Evolutionary conservation across 2,113 vertebrate genomes (phyloP).

Genomic region (Mola mola): DNA sequence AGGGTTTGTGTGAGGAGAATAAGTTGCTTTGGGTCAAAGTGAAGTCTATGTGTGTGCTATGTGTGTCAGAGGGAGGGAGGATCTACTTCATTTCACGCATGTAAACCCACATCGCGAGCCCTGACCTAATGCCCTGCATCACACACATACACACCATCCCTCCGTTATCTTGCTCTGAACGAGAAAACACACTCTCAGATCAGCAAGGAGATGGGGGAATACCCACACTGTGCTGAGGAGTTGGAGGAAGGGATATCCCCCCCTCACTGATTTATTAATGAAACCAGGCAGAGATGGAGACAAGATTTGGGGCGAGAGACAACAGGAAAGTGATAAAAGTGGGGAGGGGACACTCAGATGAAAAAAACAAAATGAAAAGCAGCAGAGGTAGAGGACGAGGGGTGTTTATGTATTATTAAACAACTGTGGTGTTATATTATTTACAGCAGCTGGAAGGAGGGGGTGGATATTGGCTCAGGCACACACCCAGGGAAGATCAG

Average conservation of each 20-base stretch:
- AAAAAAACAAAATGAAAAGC: constrained; percentile 37
- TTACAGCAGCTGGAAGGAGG: constrained; percentile 57
- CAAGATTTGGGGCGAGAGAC: constrained; percentile 1
- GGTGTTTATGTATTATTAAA: constrained; percentile 62
- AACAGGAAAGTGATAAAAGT: background rate
- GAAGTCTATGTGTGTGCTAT: constrained; percentile 2
- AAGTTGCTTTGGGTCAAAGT: constrained; percentile 25
- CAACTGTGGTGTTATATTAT: constrained; percentile 59
- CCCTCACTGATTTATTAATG: constrained; percentile 59
- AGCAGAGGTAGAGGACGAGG: constrained; percentile 8
- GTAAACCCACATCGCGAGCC: constrained; percentile 1
- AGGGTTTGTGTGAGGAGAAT: background rate
- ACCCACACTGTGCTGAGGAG: constrained; percentile 14
- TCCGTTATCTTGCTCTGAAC: background rate
- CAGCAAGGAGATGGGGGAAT: background rate
- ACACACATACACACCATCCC: background rate
- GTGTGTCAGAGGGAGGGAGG: background rate
- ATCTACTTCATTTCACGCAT: constrained; percentile 24
- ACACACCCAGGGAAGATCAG: constrained; percentile 6
- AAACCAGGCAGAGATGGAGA: constrained; percentile 15
- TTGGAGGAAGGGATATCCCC: constrained; percentile 24
- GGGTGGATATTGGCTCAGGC: constrained; percentile 13
- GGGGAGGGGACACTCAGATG: constrained; percentile 1
- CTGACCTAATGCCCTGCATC: background rate
- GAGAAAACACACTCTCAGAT: constrained; percentile 1